Conservation (phyloP, 2,113 vertebrate genomes). For the Poeciliopsis turrubarensis region DNA sequence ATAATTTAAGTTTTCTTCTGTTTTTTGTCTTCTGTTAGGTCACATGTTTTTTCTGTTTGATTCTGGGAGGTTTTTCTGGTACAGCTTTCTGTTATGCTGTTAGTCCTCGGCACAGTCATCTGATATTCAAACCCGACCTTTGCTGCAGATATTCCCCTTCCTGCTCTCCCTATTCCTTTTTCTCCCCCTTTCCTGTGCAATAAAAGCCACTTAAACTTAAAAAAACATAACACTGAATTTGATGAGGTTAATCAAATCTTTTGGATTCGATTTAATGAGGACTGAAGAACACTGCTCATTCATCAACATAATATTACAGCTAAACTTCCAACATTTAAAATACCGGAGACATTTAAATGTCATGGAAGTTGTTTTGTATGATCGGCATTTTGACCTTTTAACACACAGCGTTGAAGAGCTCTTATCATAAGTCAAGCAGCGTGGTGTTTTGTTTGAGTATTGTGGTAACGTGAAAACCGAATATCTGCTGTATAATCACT, state of each 20-base stretch:
- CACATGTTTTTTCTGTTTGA: background rate
- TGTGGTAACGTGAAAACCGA: background rate
- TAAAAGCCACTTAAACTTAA: too few species aligned
- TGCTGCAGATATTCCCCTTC: too few species aligned
- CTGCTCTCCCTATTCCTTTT: too few species aligned
- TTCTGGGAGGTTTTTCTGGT: background rate
- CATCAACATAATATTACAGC: slow-evolving; percentile 26
- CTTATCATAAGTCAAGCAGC: slow-evolving; percentile 1
- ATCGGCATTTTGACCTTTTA: slow-evolving; percentile 36
- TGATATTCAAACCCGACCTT: too few species aligned
- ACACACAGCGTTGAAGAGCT: slow-evolving; percentile 7
- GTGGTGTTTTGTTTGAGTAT: slow-evolving; percentile 1
- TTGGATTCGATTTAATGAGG: slow-evolving; percentile 8
- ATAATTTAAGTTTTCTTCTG: too few species aligned
- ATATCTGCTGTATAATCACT: background rate
- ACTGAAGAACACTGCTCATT: slow-evolving; percentile 20
- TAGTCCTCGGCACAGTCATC: too few species aligned
- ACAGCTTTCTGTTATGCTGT: too few species aligned
- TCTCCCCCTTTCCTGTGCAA: too few species aligned
- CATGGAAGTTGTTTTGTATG: slow-evolving; percentile 20
- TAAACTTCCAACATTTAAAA: slow-evolving; percentile 3
- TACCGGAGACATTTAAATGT: slow-evolving; percentile 25
- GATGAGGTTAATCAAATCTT: background rate
- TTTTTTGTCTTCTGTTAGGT: too few species aligned
- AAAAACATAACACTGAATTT: background rate